Evolutionary conservation across 2,797 vertebrate genomes (phyloP), one percentile per base, ranked within the genome.

Genomic region (Acipenser transmontanus): DNA sequence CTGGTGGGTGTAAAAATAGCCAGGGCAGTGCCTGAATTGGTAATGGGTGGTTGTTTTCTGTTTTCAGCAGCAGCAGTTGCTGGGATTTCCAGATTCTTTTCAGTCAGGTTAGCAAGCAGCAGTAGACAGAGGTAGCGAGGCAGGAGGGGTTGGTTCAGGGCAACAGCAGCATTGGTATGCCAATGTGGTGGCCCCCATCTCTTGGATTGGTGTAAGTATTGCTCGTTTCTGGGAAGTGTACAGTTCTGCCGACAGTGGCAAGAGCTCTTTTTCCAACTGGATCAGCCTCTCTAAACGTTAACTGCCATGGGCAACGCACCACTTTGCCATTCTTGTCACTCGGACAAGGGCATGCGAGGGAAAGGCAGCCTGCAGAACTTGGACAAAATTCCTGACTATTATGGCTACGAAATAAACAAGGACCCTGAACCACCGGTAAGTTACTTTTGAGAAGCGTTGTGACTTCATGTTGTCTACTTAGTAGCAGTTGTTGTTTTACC

Each of bases 1-100:
- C 89, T 88, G 85, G 91, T 95, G 93, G 93, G 93, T 91, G 93
- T 96, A 96, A 95, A 98, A 95, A 98, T 97, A 98, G 93, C 79
- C 57, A 8, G 69, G 77, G 74, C 84, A 81, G 84, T 13, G 85
- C 84, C 88, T 76, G 89, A 88, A 87, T 93, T 90, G 90, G 87
- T 88, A 86, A 84, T 89, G 89, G 86, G 87, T 87, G 83, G 81
- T 84, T 56, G 79, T 72, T 63, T 63, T 78, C 81, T 78, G 83
- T 69, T 81, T 13, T 78, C 85, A 87, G 79, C 81, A 78, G 83
- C 70, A 82, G 78, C 85, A 87, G 86, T 88, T 86, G 87, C 81
- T 74, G 80, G 80, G 67, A 79, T 80, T 88, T 83, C 83, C 80
- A 72, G 63, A 34, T 34, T 34, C 2, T 34, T 34, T 34, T 34